Conservation (phyloP, 2,797 vertebrate genomes). For the Mycteria americana region DNA sequence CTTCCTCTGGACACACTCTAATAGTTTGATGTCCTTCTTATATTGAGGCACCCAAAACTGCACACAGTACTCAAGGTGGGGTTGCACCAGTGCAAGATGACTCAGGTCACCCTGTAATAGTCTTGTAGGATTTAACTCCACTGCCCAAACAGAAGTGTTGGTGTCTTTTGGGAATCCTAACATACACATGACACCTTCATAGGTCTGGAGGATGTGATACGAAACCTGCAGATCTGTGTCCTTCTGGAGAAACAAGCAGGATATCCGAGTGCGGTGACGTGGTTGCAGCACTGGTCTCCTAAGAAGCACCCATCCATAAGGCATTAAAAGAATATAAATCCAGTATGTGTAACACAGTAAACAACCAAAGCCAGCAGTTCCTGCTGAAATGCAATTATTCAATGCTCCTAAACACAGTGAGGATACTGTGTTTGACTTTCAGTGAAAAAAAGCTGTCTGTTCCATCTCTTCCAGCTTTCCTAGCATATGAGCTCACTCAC, state of each 20-base stretch:
- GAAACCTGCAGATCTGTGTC: neutral
- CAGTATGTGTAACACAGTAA: neutral
- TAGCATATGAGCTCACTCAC: neutral
- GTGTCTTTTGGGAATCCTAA: neutral
- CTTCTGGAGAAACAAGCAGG: neutral
- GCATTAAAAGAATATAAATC: too few species aligned
- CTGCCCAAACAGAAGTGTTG: neutral
- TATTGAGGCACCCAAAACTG: neutral
- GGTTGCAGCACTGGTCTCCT: neutral
- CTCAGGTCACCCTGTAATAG: neutral
- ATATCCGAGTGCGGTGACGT: neutral
- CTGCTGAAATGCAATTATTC: neutral
- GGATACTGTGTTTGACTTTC: neutral
- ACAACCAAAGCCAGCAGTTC: neutral
- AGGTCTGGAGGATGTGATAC: neutral
- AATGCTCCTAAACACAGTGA: neutral
- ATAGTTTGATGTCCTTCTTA: neutral
- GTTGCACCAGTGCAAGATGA: neutral
- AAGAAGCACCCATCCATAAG: neutral
- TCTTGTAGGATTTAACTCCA: neutral
- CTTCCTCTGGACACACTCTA: neutral
- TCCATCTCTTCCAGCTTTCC: neutral
- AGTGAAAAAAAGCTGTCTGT: neutral
- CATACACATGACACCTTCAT: fast-evolving
- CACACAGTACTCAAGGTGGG: fast-evolving